These are phyloP conservation scores for Eupithecia pulchellata DNA, from an alignment of 2,888 invertebrate species.

Conservation along the genomic window DNA sequence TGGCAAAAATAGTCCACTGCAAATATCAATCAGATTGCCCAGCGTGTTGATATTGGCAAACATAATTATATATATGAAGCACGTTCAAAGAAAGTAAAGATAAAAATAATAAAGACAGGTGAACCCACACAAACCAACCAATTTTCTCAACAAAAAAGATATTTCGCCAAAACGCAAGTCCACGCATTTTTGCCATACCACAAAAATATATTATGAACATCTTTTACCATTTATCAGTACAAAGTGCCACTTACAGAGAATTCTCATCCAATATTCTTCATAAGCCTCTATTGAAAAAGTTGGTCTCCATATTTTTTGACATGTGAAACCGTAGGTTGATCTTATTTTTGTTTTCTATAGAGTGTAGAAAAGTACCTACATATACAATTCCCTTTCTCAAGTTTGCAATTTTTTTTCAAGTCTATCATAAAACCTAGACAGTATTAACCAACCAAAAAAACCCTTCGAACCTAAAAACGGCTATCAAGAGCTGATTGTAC, in stretches of 20 bases:
- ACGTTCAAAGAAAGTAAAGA: neutral
- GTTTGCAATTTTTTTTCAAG: neutral
- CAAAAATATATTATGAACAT: constrained; percentile 36
- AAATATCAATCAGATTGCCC: neutral
- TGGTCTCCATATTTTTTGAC: constrained; percentile 19
- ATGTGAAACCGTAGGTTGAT: neutral
- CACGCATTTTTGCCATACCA: constrained; percentile 5
- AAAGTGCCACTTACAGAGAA: constrained; percentile 45
- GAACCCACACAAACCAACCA: neutral
- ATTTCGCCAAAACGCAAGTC: neutral
- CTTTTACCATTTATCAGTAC: constrained; percentile 43
- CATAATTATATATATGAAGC: neutral
- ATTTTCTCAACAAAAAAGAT: neutral
- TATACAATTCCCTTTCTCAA: neutral
- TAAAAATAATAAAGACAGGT: neutral
- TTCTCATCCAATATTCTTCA: constrained; percentile 32
- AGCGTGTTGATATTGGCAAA: neutral
- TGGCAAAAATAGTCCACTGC: neutral
- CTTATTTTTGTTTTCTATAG: neutral
- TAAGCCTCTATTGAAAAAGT: constrained; percentile 29
- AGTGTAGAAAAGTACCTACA: neutral
- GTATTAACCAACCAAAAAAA: neutral
- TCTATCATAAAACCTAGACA: neutral
- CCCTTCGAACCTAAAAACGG: neutral
- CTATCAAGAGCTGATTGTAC: neutral